phyloP scores from a whole-genome alignment of 2,888 invertebrate species.

The Drosophila atroscutellata region DNA sequence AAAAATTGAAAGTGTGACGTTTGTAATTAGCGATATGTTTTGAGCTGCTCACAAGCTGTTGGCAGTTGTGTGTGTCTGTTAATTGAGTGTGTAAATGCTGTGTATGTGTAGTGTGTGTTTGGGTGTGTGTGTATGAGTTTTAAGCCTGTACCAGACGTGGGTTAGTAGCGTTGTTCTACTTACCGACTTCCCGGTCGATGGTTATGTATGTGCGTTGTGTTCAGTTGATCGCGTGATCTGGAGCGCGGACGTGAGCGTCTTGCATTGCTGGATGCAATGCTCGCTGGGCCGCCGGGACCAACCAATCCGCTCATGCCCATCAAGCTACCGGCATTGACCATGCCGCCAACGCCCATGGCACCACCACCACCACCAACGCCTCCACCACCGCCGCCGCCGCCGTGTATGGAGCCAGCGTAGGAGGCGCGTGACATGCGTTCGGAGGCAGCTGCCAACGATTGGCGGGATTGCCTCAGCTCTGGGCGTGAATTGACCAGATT shows the following conservation, averaged over 20 bases:
- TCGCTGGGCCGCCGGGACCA: slow-evolving; percentile 84
- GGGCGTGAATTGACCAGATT: slow-evolving; percentile 91
- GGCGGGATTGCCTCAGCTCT: slow-evolving; percentile 94
- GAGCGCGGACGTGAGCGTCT: slow-evolving; percentile 91
- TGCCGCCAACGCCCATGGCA: slow-evolving; percentile 50
- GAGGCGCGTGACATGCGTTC: slow-evolving; percentile 92
- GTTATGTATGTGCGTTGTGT: slow-evolving; percentile 85
- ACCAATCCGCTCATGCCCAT: slow-evolving; percentile 74
- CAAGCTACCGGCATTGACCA: slow-evolving; percentile 70
- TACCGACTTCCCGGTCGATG: slow-evolving; percentile 91
- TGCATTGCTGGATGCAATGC: slow-evolving; percentile 87
- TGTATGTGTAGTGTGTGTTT: background rate
- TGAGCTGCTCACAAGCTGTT: slow-evolving; percentile 9
- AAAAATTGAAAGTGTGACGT: slow-evolving; percentile 65
- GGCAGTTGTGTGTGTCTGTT: background rate
- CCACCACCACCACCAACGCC: slow-evolving; percentile 22
- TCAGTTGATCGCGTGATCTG: slow-evolving; percentile 89
- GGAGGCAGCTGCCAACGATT: slow-evolving; percentile 92
- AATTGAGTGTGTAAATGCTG: slow-evolving; percentile 7
- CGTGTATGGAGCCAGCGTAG: slow-evolving; percentile 89
- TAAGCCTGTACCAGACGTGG: background rate
- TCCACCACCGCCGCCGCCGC: slow-evolving; percentile 68
- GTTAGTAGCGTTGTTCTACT: slow-evolving; percentile 73
- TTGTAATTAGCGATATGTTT: slow-evolving; percentile 44
- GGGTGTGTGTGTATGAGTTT: slow-evolving; percentile 7